Conservation (phyloP, 2,888 invertebrate species). For the Palloptera scutellata region DNA sequence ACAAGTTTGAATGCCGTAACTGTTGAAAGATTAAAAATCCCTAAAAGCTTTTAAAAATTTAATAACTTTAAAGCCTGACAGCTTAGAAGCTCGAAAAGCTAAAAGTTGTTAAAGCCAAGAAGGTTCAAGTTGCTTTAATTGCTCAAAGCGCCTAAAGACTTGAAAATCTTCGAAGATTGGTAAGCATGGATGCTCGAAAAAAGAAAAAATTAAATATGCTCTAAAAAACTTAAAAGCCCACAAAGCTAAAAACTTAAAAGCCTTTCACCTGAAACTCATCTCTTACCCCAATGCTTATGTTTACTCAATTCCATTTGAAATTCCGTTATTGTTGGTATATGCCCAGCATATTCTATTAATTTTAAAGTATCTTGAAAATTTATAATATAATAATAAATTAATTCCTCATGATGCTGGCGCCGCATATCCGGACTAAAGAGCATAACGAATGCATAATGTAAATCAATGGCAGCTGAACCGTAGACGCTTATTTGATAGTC, state of each 20-base stretch:
- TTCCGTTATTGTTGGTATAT: slow-evolving; percentile 40
- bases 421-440: slow-evolving; percentile 42
- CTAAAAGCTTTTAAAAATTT: too few relatives aligned
- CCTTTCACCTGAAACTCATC: not conserved
- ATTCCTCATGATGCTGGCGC: slow-evolving; percentile 39
- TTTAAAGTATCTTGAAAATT: slow-evolving; percentile 42
- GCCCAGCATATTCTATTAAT: slow-evolving; percentile 41
- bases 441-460: slow-evolving; percentile 45
- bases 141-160: too few relatives aligned
- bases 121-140: too few relatives aligned
- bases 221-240: not conserved
- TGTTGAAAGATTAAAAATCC: too few relatives aligned
- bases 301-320: slow-evolving; percentile 41
- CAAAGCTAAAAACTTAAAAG: not conserved
- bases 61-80: too few relatives aligned
- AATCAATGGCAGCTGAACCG: slow-evolving; percentile 45
- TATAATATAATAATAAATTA: slow-evolving; percentile 44
- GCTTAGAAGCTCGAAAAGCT: too few relatives aligned
- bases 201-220: slow-evolving; percentile 2
- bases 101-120: too few relatives aligned
- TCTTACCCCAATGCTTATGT: slow-evolving; percentile 45
- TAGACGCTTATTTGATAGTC: slow-evolving; percentile 49
- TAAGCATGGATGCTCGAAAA: not conserved
- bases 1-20: too few relatives aligned
- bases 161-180: too few relatives aligned